Conservation (phyloP, 2,113 vertebrate genomes). For the Lontra canadensis region DNA sequence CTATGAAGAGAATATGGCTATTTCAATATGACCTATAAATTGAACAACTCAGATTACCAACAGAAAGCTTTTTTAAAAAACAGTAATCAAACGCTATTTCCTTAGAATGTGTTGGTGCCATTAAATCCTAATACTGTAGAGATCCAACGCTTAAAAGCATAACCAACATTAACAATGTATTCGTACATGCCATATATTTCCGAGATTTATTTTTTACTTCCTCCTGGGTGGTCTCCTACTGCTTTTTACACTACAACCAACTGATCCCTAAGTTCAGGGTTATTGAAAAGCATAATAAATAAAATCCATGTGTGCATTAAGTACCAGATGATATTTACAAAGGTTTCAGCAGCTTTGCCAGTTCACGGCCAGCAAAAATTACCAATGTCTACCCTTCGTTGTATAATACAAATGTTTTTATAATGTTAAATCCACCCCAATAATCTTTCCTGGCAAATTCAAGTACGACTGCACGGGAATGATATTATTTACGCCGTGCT, state of each 20-base stretch:
- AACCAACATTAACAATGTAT: neutral
- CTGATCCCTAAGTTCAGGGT: conserved; percentile 55
- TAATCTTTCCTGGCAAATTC: conserved; percentile 67
- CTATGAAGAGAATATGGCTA: neutral
- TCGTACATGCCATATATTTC: neutral
- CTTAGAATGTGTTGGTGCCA: conserved; percentile 3
- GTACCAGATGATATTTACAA: conserved; percentile 64
- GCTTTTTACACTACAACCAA: conserved; percentile 65
- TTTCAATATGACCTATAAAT: neutral
- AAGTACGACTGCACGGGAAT: conserved; percentile 3
- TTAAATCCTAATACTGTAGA: conserved; percentile 36
- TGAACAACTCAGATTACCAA: conserved; percentile 14
- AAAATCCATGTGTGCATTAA: conserved; percentile 63
- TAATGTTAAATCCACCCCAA: conserved; percentile 9
- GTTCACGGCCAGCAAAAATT: conserved; percentile 37
- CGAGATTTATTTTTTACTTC: conserved; percentile 67
- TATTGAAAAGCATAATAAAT: conserved; percentile 76
- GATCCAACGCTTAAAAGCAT: neutral
- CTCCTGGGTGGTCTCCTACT: conserved; percentile 66
- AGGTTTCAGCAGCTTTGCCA: conserved; percentile 59
- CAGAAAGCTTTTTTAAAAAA: conserved; percentile 43
- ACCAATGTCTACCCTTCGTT: conserved; percentile 40
- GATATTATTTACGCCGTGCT: conserved; percentile 59
- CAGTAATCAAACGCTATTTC: neutral
- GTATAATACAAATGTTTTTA: conserved; percentile 67